phyloP scores from a whole-genome alignment of 2,888 invertebrate genomes.

The Harmothoe impar region DNA sequence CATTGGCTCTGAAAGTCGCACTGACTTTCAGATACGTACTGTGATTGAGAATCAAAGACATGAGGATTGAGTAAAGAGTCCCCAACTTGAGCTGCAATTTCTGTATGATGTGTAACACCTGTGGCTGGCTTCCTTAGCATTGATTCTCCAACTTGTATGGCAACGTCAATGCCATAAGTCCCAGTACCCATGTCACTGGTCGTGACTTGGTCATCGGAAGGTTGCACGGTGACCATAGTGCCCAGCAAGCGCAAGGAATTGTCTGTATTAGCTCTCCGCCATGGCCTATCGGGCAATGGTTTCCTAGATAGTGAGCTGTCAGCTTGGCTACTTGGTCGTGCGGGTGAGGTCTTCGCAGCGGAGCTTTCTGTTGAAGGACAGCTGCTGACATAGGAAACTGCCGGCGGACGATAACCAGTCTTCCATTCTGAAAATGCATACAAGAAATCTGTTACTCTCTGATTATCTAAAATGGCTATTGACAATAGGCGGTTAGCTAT shows the following conservation, averaged over 20 bases:
- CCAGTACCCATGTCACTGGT: neutral
- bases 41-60: neutral
- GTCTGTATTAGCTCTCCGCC: no score
- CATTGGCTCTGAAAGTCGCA: neutral
- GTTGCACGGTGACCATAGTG: neutral
- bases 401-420: neutral
- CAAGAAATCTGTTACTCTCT: neutral
- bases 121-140: neutral
- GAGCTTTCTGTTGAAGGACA: neutral
- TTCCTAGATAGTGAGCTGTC: no score
- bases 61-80: neutral
- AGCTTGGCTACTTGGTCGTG: no score
- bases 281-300: no score
- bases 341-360: neutral
- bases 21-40: neutral
- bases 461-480: no score
- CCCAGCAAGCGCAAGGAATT: neutral
- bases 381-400: neutral
- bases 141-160: constrained; percentile 12
- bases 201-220: neutral
- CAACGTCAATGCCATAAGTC: neutral
- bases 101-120: neutral
- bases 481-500: no score
- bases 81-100: constrained; percentile 29
- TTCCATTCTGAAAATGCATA: constrained; percentile 1